phyloP scores from a whole-genome alignment of 2,113 vertebrate species.

The Rhipidura dahli region DNA sequence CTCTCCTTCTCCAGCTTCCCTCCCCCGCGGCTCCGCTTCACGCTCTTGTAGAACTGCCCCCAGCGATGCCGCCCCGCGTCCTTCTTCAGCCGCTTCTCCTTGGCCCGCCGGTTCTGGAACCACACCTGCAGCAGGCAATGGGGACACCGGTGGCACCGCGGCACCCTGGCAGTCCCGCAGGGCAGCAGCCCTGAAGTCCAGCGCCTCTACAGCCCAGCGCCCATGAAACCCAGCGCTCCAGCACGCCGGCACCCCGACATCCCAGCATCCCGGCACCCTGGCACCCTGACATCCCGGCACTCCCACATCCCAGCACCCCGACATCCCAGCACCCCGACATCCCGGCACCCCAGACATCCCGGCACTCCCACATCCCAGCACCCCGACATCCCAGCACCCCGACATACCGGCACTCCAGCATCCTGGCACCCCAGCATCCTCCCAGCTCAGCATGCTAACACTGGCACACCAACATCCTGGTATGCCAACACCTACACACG shows the following conservation, averaged over 20 bases:
- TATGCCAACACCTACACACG: accelerated
- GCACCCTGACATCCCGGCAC: neutral
- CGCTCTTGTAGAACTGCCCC: constrained; percentile 97
- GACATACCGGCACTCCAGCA: neutral
- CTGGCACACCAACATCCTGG: neutral
- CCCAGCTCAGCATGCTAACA: accelerated
- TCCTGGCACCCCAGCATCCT: neutral
- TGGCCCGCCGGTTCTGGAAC: constrained; percentile 97
- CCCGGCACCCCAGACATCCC: neutral
- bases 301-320: neutral
- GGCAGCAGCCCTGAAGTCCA: neutral
- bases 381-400: too few relatives aligned
- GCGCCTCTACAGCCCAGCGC: neutral
- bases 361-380: too few relatives aligned
- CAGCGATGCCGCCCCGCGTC: constrained; percentile 95
- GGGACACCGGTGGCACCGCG: accelerated
- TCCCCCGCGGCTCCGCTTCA: constrained; percentile 86
- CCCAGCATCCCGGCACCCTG: neutral
- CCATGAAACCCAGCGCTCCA: too few relatives aligned
- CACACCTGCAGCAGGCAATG: constrained; percentile 80
- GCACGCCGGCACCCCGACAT: neutral
- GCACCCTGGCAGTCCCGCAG: accelerated
- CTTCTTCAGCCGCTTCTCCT: constrained; percentile 97
- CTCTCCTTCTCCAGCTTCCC: constrained; percentile 93
- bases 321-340: neutral